These are phyloP conservation scores for Ficedula albicollis DNA, from an alignment of 2,797 vertebrate species.

Conservation along the genomic window DNA sequence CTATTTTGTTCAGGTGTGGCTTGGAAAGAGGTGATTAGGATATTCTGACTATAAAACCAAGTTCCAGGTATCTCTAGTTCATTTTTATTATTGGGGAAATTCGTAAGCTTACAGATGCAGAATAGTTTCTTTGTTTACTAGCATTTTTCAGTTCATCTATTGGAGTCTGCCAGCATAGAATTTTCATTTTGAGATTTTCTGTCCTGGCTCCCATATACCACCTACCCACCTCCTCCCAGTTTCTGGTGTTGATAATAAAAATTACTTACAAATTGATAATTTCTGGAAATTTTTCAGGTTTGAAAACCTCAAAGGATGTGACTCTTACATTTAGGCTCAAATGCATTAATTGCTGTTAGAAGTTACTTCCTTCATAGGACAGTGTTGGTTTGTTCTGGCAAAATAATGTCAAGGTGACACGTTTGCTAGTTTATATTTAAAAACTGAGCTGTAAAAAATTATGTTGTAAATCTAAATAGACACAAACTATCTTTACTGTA, in stretches of 20 bases:
- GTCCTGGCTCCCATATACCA: background rate
- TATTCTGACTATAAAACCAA: background rate
- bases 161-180: background rate
- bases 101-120: background rate
- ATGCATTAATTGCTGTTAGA: background rate
- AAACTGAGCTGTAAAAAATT: background rate
- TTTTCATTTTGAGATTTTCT: background rate
- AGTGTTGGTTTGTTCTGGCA: background rate
- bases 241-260: background rate
- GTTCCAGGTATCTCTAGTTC: background rate
- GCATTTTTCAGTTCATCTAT: background rate
- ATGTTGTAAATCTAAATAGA: background rate
- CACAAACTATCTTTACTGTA: background rate
- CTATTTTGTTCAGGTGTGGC: background rate
- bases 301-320: background rate
- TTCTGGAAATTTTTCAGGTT: background rate
- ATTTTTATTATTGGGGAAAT: background rate
- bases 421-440: background rate
- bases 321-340: background rate
- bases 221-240: accelerated
- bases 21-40: background rate
- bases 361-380: background rate
- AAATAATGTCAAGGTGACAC: background rate
- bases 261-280: background rate
- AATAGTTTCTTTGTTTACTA: background rate